Base-by-base conservation (phyloP, 1,140 invertebrate species). In the Apocrypta bakeri region DNA sequence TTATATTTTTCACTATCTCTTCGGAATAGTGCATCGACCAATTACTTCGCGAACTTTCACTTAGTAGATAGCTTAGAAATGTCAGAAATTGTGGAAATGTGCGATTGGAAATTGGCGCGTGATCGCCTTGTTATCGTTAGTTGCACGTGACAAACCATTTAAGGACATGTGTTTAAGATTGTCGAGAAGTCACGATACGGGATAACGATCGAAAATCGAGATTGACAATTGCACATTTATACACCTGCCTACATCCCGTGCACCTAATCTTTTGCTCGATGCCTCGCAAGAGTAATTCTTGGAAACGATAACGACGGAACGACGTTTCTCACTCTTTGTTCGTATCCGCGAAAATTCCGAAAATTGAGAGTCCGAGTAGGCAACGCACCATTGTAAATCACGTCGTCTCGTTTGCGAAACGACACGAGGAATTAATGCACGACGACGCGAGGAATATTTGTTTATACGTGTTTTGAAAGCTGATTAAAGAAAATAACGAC, bases 381-480 rank as follows among this genome's bases (percentile, higher is more conserved):
- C 11, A 21, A 48, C n/a, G 29, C 1, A n/a, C 6, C 11, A 66
- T 17, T 48, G 63, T 68, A 68, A 68, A 78, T 78, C 33, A 78
- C 61, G 27, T 63, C 42, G 72, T 25, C 56, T 25, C 17, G 24
- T 25, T 78, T 48, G 37, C 61, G 64, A 79, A 79, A 79, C 2
- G 42, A n/a, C 37, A 37, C 9, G 37, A 7, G 76, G 27, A 79
- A n/a, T n/a, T 79, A 64, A 69, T 69, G 29, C 71, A 79, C 61
- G 37, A 56, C 27, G 12, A 37, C 31, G 1, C 17, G 56, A 29
- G 42, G n/a, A 42, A 71, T 40, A 33, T 81, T 73, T 74, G 71
- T 81, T 81, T 81, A 37, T 37, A 74, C 69, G 71, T 81, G 42
- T 74, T 81, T 81, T 48, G 69, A 81, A 81, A 81, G 69, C 56